These are phyloP conservation scores for Hydropsyche tenuis DNA, from an alignment of 1,140 invertebrate genomes.

Conservation along the genomic window DNA sequence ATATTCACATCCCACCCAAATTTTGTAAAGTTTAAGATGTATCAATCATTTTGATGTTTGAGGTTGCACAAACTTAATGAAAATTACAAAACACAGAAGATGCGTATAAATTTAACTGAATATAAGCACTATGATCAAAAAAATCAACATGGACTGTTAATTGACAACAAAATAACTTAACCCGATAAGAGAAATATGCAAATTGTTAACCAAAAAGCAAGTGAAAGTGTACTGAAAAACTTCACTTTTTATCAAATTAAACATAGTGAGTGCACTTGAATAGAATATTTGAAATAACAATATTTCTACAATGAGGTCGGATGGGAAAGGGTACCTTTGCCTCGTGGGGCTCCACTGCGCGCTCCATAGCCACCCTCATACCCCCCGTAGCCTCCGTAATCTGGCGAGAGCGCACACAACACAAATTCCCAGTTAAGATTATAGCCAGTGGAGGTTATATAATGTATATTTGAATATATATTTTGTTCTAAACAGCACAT, in stretches of 20 bases:
- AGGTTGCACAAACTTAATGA: too few relatives aligned
- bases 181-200: neutral
- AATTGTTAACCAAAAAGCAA: slow-evolving; percentile 20
- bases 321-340: slow-evolving; percentile 75
- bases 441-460: slow-evolving; percentile 35
- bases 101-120: neutral
- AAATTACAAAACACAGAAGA: neutral
- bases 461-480: slow-evolving; percentile 2
- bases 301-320: slow-evolving; percentile 55
- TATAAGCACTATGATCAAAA: neutral
- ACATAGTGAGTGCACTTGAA: slow-evolving; percentile 11
- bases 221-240: neutral
- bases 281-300: slow-evolving; percentile 18
- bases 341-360: slow-evolving; percentile 75
- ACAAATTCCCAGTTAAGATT: slow-evolving; percentile 53
- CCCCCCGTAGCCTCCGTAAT: slow-evolving; percentile 79
- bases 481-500: neutral
- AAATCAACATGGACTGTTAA: neutral
- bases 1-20: too few relatives aligned
- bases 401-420: slow-evolving; percentile 67
- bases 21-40: neutral
- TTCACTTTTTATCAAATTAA: neutral
- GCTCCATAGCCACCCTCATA: slow-evolving; percentile 82
- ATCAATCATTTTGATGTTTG: neutral
- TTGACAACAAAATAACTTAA: neutral